Conservation (phyloP, 2,113 vertebrate genomes). For the Neodontobutis hainanensis region DNA sequence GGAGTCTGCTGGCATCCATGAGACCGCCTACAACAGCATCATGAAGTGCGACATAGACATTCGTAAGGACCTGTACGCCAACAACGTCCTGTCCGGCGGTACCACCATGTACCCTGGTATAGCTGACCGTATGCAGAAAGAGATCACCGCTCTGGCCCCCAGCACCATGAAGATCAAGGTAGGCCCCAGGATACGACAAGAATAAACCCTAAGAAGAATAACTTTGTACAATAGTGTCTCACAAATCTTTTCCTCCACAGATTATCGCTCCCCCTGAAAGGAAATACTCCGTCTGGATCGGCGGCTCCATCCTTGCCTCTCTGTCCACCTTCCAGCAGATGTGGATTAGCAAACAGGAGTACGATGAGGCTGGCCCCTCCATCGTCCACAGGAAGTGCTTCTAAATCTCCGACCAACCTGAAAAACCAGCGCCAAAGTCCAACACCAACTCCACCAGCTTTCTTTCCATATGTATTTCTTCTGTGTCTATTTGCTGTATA, state of each 20-base stretch:
- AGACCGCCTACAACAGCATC: slow-evolving; percentile 82
- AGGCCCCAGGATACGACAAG: neutral
- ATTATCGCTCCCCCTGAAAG: slow-evolving; percentile 98
- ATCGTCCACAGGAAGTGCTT: slow-evolving; percentile 99
- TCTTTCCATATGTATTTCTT: slow-evolving; percentile 70
- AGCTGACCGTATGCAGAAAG: slow-evolving; percentile 83
- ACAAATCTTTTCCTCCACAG: slow-evolving; percentile 65
- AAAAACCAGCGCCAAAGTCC: slow-evolving; percentile 14
- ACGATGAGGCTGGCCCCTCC: slow-evolving; percentile 96
- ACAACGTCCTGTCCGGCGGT: slow-evolving; percentile 79
- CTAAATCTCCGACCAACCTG: slow-evolving; percentile 71
- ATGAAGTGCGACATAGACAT: slow-evolving; percentile 84
- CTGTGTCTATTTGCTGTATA: slow-evolving; percentile 80
- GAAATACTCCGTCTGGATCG: slow-evolving; percentile 99
- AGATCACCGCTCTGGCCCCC: slow-evolving; percentile 81
- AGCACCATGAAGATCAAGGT: slow-evolving; percentile 85
- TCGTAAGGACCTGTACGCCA: slow-evolving; percentile 81
- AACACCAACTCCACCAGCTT: slow-evolving; percentile 42
- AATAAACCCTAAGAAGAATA: neutral
- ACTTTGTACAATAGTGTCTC: neutral
- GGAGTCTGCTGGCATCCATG: slow-evolving; percentile 81
- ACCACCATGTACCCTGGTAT: slow-evolving; percentile 80
- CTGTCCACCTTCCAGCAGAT: slow-evolving; percentile 99
- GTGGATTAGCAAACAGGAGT: slow-evolving; percentile 99
- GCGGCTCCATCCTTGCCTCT: slow-evolving; percentile 98